A percentile compares a stretch with the other conserved stretches of the same genome.
Evolutionary conservation across 2,797 vertebrate species (phyloP).

Genomic region (Poeciliopsis gracilis): DNA sequence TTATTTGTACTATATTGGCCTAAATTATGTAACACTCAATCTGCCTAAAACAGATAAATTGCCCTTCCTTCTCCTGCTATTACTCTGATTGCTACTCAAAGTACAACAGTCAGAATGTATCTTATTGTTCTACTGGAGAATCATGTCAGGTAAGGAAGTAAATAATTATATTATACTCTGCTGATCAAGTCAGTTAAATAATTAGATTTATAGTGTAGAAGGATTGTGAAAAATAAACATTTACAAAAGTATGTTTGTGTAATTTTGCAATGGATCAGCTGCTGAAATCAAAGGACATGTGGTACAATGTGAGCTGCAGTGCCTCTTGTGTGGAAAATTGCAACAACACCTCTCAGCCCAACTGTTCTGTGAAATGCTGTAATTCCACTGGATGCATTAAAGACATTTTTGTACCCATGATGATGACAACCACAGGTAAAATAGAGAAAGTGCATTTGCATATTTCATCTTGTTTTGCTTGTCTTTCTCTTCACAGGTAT

Average conservation of each 20-base stretch:
- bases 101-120: constrained; percentile 62
- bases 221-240: not conserved
- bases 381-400: constrained; percentile 75
- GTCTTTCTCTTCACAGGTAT: not conserved
- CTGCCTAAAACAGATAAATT: constrained; percentile 42
- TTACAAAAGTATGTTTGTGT: constrained; percentile 12
- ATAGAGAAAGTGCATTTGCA: not conserved
- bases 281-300: constrained; percentile 50
- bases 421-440: constrained; percentile 65
- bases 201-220: not conserved
- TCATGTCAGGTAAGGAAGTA: constrained; percentile 76
- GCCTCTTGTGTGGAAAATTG: constrained; percentile 57
- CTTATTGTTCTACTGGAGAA: constrained; percentile 29
- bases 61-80: constrained; percentile 76
- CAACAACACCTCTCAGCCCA: constrained; percentile 29
- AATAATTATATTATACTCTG: not conserved
- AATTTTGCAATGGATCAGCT: constrained; percentile 69
- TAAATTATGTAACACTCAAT: not conserved
- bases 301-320: constrained; percentile 76
- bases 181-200: not conserved
- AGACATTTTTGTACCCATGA: constrained; percentile 61
- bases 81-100: constrained; percentile 69
- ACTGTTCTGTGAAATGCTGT: constrained; percentile 80
- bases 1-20: not conserved
- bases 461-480: not conserved